These are phyloP conservation scores for Aurelia coerulea DNA, from an alignment of 30 jellyfish, hydroid and myxozoan species.

Conservation along the genomic window DNA sequence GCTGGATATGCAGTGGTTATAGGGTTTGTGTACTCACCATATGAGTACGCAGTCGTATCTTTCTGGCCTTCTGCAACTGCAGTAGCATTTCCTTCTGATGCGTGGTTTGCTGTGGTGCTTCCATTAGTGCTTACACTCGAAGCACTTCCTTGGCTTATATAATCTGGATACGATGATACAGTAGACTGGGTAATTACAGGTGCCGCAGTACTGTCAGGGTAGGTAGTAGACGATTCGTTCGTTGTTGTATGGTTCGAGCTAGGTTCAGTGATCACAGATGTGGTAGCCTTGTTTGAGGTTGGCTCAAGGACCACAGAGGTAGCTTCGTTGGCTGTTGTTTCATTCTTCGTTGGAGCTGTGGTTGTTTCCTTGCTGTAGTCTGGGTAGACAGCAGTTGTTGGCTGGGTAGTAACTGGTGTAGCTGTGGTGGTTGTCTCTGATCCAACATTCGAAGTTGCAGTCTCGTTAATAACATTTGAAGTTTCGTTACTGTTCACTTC, in stretches of 20 bases:
- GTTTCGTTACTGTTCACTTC: neutral
- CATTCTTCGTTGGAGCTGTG: no score
- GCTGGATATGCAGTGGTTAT: no score
- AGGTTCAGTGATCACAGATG: neutral
- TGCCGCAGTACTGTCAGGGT: neutral
- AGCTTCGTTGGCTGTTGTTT: no score
- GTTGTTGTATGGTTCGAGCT: neutral
- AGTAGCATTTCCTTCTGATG: no score
- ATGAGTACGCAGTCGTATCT: no score
- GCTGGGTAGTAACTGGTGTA: neutral
- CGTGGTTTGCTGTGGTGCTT: no score
- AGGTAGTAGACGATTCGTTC: slow-evolving; percentile 49
- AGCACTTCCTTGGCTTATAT: no score
- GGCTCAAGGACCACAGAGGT: no score
- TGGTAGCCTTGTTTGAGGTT: neutral
- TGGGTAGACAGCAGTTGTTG: neutral
- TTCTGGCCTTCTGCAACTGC: no score
- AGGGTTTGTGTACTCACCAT: no score
- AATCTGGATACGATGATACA: neutral
- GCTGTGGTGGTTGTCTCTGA: neutral
- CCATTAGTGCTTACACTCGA: no score
- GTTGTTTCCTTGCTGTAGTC: no score
- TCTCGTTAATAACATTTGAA: neutral
- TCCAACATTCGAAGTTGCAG: slow-evolving; percentile 3
- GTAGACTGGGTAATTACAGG: neutral